Base-by-base conservation (phyloP, 2,113 vertebrate genomes). In the Odocoileus hemionus region DNA sequence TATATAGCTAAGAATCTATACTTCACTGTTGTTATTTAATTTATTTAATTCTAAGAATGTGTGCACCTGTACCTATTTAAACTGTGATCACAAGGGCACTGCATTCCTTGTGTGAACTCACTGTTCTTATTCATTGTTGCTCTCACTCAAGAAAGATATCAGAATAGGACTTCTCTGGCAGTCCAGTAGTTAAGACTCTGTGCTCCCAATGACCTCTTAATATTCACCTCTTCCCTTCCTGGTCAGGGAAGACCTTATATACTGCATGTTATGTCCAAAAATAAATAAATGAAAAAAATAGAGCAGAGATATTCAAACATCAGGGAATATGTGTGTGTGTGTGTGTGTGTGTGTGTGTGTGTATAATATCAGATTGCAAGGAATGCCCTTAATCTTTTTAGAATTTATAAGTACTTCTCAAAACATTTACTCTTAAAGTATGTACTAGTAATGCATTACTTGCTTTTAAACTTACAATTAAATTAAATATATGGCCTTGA, bases 391-490 rank as follows among this genome's bases (percentile, higher is more conserved):
- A 23, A 91, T 61, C 11, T 3, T 90, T 91, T 95, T 30, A 26
- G 94, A 54, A 82, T 43, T 61, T 58, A 17, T 43, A 90, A 84
- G 70, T 67, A 89, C 86, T 91, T 61, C 36, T 83, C n/a, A 97
- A 97, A 95, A 64, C 39, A 70, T 91, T 50, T 82, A 95, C 1
- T 92, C 57, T 43, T 92, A 17, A 94, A 97, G 39, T 82, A 82
- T 89, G 45, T 82, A 76, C 86, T 67, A 93, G 23, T n/a, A 89
- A 86, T 26, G 87, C 16, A 64, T 43, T 82, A 88, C 39, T 93
- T 74, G 61, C 60, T 88, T 94, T 54, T 93, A 86, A 52, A 13
- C 47, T 84, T 80, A 92, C n/a, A 91, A 74, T 96, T 87, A 90
- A 95, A 88, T 85, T 87, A 90, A 95, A 88, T 87, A 70, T n/a